Base-by-base conservation (phyloP, 2,888 invertebrate species). In the Coleophora flavipennella region DNA sequence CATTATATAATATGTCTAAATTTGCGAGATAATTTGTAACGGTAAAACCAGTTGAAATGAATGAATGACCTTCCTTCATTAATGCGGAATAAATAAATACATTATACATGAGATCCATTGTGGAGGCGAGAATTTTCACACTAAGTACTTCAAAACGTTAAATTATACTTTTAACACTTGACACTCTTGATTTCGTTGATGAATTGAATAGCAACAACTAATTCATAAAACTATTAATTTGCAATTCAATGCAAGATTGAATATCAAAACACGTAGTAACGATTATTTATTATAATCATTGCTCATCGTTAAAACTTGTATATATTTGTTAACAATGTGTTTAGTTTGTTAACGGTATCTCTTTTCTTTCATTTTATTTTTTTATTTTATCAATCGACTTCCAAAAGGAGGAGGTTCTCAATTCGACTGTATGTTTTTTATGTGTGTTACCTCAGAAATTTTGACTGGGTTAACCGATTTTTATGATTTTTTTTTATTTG, bases 41-140 rank as follows among this genome's bases (percentile, higher is more conserved):
- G 20, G 20, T 20, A 20, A 20, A 20, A 20, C 3, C 20, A 6
- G 20, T 6, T 20, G 3, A 20, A 20, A 20, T 4, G 3, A n/a
- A 3, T 3, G 20, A 67, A 68, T 71, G 81, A 79, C 79, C 81
- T 80, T 80, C 80, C 67, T 67, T 76, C 75, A 78, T 81, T 78
- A 78, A 77, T 72, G 69, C 50, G 53, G 51, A 50, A 50, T 52
- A 20, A 20, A 20, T 20, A 20, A 20, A 74, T 79, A 71, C 69
- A 81, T 80, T 67, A 81, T 62, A 79, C 76, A 78, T 78, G 77
- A 76, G 70, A 55, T 47, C 55, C 62, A 69, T 73, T 70, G 72
- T 71, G 73, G 76, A 73, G 61, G 60, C 59, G 65, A 58, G 60
- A 62, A 65, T 69, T 70, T 74, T 70, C 64, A 62, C 59, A 51